phyloP scores from a whole-genome alignment of 2,797 vertebrate genomes.

The Pantherophis vulpinus region DNA sequence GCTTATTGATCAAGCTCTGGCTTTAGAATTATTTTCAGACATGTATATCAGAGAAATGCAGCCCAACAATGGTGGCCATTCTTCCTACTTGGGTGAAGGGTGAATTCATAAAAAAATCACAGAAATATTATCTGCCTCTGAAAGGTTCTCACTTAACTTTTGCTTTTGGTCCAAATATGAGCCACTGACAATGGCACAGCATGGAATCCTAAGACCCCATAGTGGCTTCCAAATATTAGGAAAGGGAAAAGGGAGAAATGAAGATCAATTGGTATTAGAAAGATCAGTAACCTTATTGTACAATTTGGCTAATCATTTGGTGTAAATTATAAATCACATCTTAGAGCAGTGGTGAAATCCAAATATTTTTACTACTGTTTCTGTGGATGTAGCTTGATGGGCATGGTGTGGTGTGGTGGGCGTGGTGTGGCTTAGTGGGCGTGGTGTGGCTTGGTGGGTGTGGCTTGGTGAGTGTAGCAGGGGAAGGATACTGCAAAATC shows the following conservation, averaged over 20 bases:
- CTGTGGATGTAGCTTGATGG: too few species aligned
- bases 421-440: too few species aligned
- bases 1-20: not conserved
- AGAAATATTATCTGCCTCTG: not conserved
- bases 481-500: too few species aligned
- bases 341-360: too few species aligned
- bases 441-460: too few species aligned
- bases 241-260: not conserved
- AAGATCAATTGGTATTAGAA: not conserved
- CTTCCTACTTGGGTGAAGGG: not conserved
- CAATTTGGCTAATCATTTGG: not conserved
- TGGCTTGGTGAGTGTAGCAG: too few species aligned
- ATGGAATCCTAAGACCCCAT: accelerated
- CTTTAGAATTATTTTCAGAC: not conserved
- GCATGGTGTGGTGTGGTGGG: too few species aligned
- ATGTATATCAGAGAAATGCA: not conserved
- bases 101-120: not conserved
- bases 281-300: not conserved
- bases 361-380: too few species aligned
- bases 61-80: not conserved
- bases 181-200: accelerated
- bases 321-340: not conserved
- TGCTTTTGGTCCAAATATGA: not conserved
- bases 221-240: not conserved
- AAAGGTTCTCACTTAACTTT: not conserved